Evolutionary conservation across 1,140 invertebrate species (phyloP).

Genomic region (Drosophila novamexicana): DNA sequence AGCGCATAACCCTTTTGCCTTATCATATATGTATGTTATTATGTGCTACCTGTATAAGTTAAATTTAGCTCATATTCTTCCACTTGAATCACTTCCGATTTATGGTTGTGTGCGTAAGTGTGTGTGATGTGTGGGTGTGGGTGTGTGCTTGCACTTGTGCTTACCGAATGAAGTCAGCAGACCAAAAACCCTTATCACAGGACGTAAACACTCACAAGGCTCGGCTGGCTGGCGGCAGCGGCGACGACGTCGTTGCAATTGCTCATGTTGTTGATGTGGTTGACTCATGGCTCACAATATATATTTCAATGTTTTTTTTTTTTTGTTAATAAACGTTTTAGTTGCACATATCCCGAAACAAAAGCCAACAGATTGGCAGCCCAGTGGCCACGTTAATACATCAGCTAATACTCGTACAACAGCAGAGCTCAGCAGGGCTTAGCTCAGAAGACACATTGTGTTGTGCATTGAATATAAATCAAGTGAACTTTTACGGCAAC

Average conservation of each 20-base stretch:
- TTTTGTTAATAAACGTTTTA: conserved; percentile 14
- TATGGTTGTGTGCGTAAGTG: neutral
- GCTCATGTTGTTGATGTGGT: conserved; percentile 63
- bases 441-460: conserved; percentile 43
- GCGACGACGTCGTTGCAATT: conserved; percentile 60
- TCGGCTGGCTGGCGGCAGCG: conserved; percentile 69
- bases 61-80: conserved; percentile 35
- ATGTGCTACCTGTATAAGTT: conserved; percentile 34
- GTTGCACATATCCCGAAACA: conserved; percentile 23
- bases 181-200: conserved; percentile 83
- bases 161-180: conserved; percentile 83
- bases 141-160: conserved; percentile 31
- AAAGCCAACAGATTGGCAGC: conserved; percentile 7
- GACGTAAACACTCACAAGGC: conserved; percentile 78
- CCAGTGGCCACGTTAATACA: conserved; percentile 40
- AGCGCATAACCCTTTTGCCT: conserved; percentile 5
- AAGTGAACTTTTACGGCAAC: conserved; percentile 49
- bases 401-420: conserved; percentile 58
- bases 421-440: conserved; percentile 30
- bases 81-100: conserved; percentile 34
- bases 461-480: conserved; percentile 62
- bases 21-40: conserved; percentile 2
- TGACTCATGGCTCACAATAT: conserved; percentile 52
- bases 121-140: conserved; percentile 1
- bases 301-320: neutral